These are phyloP conservation scores for Dugesia japonica DNA, from an alignment of 2,888 invertebrate genomes.

Conservation along the genomic window DNA sequence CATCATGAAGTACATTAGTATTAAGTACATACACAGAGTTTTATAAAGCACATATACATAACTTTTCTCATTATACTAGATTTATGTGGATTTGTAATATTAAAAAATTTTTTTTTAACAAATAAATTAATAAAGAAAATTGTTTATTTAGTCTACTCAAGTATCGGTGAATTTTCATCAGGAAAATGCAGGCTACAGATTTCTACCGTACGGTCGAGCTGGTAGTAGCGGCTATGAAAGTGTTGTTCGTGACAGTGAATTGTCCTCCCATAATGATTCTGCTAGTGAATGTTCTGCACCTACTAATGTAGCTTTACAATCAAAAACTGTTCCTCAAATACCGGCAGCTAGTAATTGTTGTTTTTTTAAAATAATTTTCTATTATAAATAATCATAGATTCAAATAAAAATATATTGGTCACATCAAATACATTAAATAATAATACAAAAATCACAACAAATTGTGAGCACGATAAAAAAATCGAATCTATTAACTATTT, in stretches of 20 bases:
- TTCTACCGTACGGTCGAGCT: not conserved
- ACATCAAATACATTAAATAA: not conserved
- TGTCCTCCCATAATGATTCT: not conserved
- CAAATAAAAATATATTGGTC: not conserved
- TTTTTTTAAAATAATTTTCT: not conserved
- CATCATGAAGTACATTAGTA: too few relatives aligned
- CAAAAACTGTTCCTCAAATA: not conserved
- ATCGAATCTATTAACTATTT: not conserved
- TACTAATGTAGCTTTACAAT: not conserved
- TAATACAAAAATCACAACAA: not conserved
- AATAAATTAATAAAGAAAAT: too few relatives aligned
- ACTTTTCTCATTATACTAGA: too few relatives aligned
- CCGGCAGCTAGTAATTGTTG: not conserved
- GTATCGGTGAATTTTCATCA: conserved; percentile 14
- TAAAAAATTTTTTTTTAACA: too few relatives aligned
- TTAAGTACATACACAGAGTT: too few relatives aligned
- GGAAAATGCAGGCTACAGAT: not conserved
- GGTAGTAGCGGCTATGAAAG: conserved; percentile 3
- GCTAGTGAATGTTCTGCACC: not conserved
- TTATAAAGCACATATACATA: too few relatives aligned
- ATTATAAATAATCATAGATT: not conserved
- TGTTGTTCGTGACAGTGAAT: not conserved
- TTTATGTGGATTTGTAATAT: too few relatives aligned
- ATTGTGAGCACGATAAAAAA: not conserved
- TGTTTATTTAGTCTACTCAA: not conserved